Evolutionary conservation across 2,797 vertebrate genomes (phyloP), one percentile per base, ranked within the genome.

Genomic region (Poliocrania exsul): DNA sequence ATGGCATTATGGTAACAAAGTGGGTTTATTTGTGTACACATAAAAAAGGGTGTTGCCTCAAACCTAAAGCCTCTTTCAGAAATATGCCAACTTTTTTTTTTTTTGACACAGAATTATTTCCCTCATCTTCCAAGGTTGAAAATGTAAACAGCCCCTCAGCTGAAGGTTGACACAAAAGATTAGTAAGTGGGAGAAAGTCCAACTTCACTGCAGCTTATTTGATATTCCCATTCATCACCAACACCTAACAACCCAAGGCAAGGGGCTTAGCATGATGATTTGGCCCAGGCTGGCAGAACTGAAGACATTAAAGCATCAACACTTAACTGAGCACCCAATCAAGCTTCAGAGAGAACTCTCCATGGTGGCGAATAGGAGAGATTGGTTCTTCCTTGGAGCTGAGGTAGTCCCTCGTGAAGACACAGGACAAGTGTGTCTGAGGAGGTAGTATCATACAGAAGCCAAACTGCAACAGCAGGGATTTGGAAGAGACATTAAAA

Each of bases 371-470:
- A 54, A 17, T 8, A 50, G 28, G 17, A 69, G 9, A 72, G 14
- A 29, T 13, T 8, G 7, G 28, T 12, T 37, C 11, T 69, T 6
- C 18, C 50, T 56, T 26, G 9, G 35, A 61, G 21, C 51, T 77
- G 13, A 11, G 17, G 16, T 13, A 64, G 54, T 57, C 26, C 12
- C 28, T 20, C 7, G 3, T 7, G 20, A 25, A 72, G 28, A 67
- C 2, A 16, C 16, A 53, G 50, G 26, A 75, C 16, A 9, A 69
- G 17, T 0, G 0, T 35, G 20, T 33, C 51, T 75, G 25, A 40
- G 57, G 42, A 72, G 16, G 10, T 37, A 18, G 2, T 26, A 29
- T 33, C 3, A 5, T 40, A 53, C 4, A 12, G 35, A 64, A 26
- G 16, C 38, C 24, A 71, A 64, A 17, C 25, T 57, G 54, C 15